Base-by-base conservation (phyloP, 2,797 vertebrate species). In the Kryptopterus vitreolus region DNA sequence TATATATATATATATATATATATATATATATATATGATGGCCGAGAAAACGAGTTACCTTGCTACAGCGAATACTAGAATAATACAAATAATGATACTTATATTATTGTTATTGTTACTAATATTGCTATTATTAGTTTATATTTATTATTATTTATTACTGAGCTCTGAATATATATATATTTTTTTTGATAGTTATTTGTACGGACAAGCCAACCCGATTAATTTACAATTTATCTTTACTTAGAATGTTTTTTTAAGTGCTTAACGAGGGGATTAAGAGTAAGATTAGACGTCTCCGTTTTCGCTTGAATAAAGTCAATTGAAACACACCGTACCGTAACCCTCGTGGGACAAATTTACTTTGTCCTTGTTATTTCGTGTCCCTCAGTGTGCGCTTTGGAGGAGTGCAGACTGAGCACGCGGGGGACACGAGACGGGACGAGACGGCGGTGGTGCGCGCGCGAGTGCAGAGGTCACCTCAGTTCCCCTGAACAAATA, bases 381-480 rank as follows among this genome's bases (percentile, higher is more conserved):
- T 85, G 87, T 90, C 87, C 87, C 83, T 88, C 84, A 86, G 82
- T 86, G 85, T 85, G 87, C 88, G 86, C 87, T 90, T 90, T 90
- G 89, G 84, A 90, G 75, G 35, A 62, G 78, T 53, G 43, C 69
- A 72, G 85, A 89, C 90, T 92, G 90, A 89, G 89, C 87, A 83
- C 87, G 81, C 88, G 87, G 87, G 84, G 91, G 85, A 70, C 79
- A 86, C 86, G 87, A 83, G 66, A 80, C 69, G 81, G 83, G 80
- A 85, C 85, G 87, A 83, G 66, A 80, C 65, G 82, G 83, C 83
- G 77, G 86, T 83, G 87, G 83, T 89, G 90, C 87, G 86, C 85
- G 88, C 85, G 88, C 66, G 81, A 82, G 88, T 85, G 76, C 86
- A 90, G 85, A 87, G 92, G 90, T 93, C 91, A 92, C 86, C 81